These are phyloP conservation scores for Tyrophagus putrescentiae DNA, from an alignment of 1,140 invertebrate species.

Conservation along the genomic window DNA sequence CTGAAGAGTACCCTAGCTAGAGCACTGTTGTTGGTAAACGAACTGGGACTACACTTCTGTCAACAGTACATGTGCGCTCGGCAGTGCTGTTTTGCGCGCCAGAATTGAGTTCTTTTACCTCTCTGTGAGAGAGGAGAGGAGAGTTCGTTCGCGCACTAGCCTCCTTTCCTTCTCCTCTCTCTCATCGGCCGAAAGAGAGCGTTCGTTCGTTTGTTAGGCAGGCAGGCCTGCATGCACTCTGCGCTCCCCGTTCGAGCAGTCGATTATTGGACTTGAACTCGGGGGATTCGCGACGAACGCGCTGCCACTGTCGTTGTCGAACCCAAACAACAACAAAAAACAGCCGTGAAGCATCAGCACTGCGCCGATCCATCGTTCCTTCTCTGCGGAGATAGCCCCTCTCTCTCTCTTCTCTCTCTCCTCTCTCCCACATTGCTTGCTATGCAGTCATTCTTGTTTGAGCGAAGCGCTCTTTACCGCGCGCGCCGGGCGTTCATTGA, in stretches of 20 bases:
- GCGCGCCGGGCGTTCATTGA: neutral
- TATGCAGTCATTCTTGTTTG: too few species aligned
- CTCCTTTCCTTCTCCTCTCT: too few species aligned
- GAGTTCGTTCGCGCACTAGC: neutral
- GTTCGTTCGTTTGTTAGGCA: neutral
- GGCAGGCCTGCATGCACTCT: neutral
- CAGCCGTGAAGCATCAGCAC: too few species aligned
- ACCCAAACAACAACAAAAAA: too few species aligned
- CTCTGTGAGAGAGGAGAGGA: neutral
- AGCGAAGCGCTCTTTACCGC: neutral
- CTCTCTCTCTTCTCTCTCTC: too few species aligned
- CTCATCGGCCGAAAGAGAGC: too few species aligned
- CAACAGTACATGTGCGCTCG: too few species aligned
- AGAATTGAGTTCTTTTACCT: slow-evolving; percentile 11
- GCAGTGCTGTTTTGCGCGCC: neutral
- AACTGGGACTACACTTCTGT: too few species aligned
- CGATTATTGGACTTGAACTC: neutral
- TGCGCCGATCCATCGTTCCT: too few species aligned
- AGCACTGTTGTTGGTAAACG: too few species aligned
- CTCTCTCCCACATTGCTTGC: too few species aligned
- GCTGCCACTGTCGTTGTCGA: neutral
- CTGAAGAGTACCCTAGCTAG: neutral
- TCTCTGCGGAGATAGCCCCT: neutral
- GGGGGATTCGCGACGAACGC: neutral
- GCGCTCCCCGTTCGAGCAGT: neutral